Evolutionary conservation across 2,888 invertebrate species (phyloP), one percentile per base, ranked within the genome.

Genomic region (Sphaeridia pumilis): DNA sequence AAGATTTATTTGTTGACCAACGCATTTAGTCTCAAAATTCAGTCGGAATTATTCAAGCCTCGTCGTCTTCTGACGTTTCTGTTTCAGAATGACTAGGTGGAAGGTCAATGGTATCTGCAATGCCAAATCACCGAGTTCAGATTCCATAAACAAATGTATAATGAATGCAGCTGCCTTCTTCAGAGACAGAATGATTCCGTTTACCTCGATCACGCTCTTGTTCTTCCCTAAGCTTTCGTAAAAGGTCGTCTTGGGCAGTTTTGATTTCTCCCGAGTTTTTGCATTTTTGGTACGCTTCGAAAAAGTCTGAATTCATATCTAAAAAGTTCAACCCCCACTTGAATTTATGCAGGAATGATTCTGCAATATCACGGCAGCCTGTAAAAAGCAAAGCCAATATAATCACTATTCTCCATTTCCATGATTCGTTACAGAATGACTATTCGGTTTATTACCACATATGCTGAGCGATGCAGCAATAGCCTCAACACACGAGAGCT

Each of bases 401-500:
- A n/a, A n/a, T n/a, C n/a, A n/a, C n/a, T n/a, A n/a, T n/a, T n/a
- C n/a, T n/a, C n/a, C n/a, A n/a, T 38, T 38, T 38, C 20, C 38
- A 31, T 22, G 3, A 4, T 17, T 7, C 10, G 26, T 49, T 25
- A 14, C 17, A 41, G 5, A 41, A 20, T 14, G 17, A 36, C 10
- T 41, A 46, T 17, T n/a, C n/a, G n/a, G n/a, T n/a, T n/a, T n/a
- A n/a, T n/a, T n/a, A 74, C 80, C 87, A 48, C 88, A 84, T 58
- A 98, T 93, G 65, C 83, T 83, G 72, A 99, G 80, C 0, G 90
- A 83, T 10, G 95, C 97, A 24, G 95, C 94, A 65, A 93, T 78
- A 1, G 98, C 98, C 75, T 99, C 98, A 0, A 94, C 97, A 73
- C 98, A 99, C 61, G 92, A 94, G 10, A 98, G 74, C 69, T 94